phyloP scores from a whole-genome alignment of 2,797 vertebrate species.

The Crypturellus tataupa region DNA sequence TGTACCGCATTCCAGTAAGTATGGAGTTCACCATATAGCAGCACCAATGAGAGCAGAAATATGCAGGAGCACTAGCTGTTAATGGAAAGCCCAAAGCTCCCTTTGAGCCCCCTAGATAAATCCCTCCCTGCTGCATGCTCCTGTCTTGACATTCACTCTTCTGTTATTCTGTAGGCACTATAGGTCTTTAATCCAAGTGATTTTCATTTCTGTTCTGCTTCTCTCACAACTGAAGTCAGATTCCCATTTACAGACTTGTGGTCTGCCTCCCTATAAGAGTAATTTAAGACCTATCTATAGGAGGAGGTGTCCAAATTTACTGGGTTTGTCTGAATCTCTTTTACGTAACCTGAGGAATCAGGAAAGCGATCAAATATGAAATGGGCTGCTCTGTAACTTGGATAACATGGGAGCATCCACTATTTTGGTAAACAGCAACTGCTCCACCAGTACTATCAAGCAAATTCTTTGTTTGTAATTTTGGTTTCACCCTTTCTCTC shows the following conservation, averaged over 20 bases:
- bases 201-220: not conserved
- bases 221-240: constrained; percentile 29
- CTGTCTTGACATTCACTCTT: not conserved
- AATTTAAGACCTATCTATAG: not conserved
- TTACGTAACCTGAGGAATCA: not conserved
- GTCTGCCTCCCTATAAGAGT: not conserved
- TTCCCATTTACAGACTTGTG: not conserved
- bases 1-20: constrained; percentile 19
- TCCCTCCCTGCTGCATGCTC: accelerated
- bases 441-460: not conserved
- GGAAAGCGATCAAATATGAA: not conserved
- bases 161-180: not conserved
- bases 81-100: not conserved
- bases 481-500: not conserved
- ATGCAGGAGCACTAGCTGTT: accelerated
- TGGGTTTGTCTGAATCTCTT: constrained; percentile 14
- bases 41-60: not conserved
- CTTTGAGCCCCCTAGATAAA: not conserved
- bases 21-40: not conserved
- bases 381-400: not conserved
- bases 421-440: not conserved
- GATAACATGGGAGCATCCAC: not conserved
- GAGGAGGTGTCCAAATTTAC: not conserved
- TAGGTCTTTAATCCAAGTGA: not conserved
- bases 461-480: not conserved